phyloP scores from a whole-genome alignment of 2,888 invertebrate species.

The Fragum fragum region DNA sequence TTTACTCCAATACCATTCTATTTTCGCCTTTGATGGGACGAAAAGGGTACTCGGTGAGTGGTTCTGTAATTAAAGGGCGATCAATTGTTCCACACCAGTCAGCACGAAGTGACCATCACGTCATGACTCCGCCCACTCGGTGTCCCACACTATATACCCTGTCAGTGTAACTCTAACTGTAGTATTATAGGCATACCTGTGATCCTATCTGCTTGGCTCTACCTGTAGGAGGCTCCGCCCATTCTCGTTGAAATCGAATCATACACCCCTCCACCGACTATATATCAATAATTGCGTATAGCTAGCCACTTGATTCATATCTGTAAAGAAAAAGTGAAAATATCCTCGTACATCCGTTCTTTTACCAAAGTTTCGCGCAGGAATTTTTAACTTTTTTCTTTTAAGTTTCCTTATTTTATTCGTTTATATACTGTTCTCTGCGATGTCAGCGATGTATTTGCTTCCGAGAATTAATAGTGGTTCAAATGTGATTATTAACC shows the following conservation, averaged over 20 bases:
- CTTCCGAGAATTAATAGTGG: no score
- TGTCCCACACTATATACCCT: background rate
- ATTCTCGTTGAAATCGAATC: conserved; percentile 19
- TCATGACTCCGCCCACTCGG: conserved; percentile 14
- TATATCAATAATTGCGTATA: conserved; percentile 2
- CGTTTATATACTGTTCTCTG: background rate
- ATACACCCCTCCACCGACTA: conserved; percentile 15
- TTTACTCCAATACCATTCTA: no score
- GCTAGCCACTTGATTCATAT: background rate
- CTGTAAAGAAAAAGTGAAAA: conserved; percentile 10
- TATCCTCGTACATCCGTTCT: no score
- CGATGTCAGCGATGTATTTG: no score
- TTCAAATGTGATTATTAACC: no score
- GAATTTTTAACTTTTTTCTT: no score
- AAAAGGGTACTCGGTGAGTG: background rate
- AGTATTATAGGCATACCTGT: conserved; percentile 21
- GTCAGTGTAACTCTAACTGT: background rate
- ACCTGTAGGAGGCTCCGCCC: conserved; percentile 31
- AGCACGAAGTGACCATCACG: conserved; percentile 16
- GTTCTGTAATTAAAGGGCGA: conserved; percentile 10
- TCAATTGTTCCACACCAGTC: conserved; percentile 2
- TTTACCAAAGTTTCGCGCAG: no score
- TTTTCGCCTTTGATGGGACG: no score
- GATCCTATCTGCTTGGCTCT: conserved; percentile 1
- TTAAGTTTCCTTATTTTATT: no score